Conservation (phyloP, 1,140 invertebrate species). For the Anoplolepis gracilipes region DNA sequence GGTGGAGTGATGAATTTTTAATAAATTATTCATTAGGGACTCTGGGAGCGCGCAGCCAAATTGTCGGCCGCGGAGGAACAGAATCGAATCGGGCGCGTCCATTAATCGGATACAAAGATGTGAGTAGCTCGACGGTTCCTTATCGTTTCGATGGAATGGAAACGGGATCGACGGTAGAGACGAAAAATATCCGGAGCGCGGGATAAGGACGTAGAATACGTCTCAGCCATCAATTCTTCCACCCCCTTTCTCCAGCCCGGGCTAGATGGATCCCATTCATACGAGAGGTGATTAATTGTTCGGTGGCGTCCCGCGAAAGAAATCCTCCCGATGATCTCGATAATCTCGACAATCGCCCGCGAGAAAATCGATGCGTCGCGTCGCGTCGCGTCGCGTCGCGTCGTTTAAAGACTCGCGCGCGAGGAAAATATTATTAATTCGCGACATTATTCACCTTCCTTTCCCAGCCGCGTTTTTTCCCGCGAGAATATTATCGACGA, state of each 20-base stretch:
- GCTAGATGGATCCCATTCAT: conserved; percentile 57
- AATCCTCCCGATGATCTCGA: conserved; percentile 42
- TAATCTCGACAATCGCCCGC: conserved; percentile 1
- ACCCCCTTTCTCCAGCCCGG: conserved; percentile 20
- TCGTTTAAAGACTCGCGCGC: not conserved
- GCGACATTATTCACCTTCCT: not conserved
- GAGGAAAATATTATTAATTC: conserved; percentile 26
- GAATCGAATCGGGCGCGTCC: conserved; percentile 53
- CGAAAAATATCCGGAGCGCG: conserved; percentile 37
- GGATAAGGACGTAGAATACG: conserved; percentile 51
- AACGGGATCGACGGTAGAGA: conserved; percentile 1
- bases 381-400: too few relatives aligned
- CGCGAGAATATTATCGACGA: not conserved
- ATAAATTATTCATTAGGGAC: conserved; percentile 74
- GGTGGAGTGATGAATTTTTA: conserved; percentile 69
- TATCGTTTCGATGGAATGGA: conserved; percentile 43
- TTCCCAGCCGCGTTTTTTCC: not conserved
- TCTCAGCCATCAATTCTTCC: conserved; percentile 54
- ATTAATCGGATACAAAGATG: conserved; percentile 70
- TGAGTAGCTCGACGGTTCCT: conserved; percentile 54
- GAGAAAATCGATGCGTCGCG: not conserved
- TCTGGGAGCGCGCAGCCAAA: conserved; percentile 13
- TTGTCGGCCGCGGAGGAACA: conserved; percentile 46
- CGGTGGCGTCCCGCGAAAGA: not conserved
- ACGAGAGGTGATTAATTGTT: conserved; percentile 62